Conservation (phyloP, 2,113 vertebrate genomes). For the Esox niger region DNA sequence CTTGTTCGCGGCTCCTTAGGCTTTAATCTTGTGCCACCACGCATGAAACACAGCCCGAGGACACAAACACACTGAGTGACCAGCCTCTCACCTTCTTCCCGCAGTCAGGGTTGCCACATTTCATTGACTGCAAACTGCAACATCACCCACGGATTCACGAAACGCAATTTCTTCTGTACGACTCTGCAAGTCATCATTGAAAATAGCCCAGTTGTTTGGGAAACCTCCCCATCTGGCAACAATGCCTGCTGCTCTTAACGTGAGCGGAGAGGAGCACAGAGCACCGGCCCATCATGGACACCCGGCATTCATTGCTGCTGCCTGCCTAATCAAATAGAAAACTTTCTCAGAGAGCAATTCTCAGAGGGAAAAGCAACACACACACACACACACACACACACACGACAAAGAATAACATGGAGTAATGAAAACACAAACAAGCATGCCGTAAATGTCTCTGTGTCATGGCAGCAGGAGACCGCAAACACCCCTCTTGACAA, state of each 20-base stretch:
- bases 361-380: background rate
- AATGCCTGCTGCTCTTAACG: too few relatives aligned
- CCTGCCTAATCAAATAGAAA: slow-evolving; percentile 3
- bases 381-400: background rate
- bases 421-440: background rate
- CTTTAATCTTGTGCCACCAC: slow-evolving; percentile 10
- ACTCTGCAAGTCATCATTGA: too few relatives aligned
- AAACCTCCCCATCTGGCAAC: too few relatives aligned
- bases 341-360: background rate
- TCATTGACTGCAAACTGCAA: too few relatives aligned
- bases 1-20: background rate
- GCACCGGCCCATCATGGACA: background rate
- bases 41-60: background rate
- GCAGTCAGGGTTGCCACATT: too few relatives aligned
- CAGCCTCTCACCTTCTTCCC: background rate
- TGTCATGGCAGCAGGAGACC: background rate
- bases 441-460: background rate
- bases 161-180: too few relatives aligned
- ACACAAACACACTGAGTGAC: slow-evolving; percentile 15
- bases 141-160: too few relatives aligned
- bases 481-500: background rate
- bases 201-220: too few relatives aligned
- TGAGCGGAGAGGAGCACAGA: background rate
- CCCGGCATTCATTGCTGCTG: background rate
- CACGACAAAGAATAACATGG: background rate